Conservation (phyloP, 2,113 vertebrate species). For the Actenoides lindsayi region DNA sequence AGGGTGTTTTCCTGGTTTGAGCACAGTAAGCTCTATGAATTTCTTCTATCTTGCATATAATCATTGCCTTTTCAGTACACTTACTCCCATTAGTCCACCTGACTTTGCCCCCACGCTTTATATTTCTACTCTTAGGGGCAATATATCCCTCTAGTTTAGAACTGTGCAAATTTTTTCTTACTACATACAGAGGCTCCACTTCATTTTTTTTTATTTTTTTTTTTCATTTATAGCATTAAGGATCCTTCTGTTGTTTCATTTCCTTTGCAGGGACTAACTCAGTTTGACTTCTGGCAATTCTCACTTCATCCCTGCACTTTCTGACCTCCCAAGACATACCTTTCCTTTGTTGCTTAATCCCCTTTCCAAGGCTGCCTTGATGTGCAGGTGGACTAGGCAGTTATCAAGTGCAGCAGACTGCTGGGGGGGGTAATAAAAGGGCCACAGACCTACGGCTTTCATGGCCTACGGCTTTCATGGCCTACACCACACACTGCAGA, state of each 20-base stretch:
- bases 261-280: conserved; percentile 35
- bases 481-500: background rate
- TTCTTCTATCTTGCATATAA: background rate
- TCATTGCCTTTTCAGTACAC: background rate
- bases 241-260: conserved; percentile 32
- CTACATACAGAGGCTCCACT: background rate
- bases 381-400: background rate
- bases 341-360: conserved; percentile 42
- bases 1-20: background rate
- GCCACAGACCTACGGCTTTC: background rate
- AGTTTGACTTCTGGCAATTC: conserved; percentile 47
- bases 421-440: background rate
- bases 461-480: background rate
- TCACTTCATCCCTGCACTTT: conserved; percentile 45
- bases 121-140: background rate
- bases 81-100: background rate
- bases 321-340: conserved; percentile 46
- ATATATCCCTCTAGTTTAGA: background rate
- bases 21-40: background rate
- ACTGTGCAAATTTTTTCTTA: background rate
- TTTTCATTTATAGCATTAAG: background rate
- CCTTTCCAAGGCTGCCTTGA: background rate
- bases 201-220: background rate
- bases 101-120: background rate
- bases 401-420: conserved; percentile 2